Percentiles rank a stretch among this genome's conserved stretches.
Conservation (phyloP, 2,797 vertebrate species). For the Neomorphus geoffroyi region DNA sequence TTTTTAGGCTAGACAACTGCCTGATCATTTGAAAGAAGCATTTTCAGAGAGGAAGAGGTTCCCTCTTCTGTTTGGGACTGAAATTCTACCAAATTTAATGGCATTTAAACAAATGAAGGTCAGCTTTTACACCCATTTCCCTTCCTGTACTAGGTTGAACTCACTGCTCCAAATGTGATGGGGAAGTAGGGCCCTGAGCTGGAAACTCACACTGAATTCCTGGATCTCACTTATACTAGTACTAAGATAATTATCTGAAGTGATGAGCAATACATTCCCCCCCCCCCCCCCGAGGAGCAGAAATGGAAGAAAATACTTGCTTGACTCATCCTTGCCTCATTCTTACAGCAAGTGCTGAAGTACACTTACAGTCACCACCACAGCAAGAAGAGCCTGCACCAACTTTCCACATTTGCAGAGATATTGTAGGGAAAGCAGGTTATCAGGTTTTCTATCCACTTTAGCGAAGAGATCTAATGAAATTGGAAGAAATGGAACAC, state of each 20-base stretch:
- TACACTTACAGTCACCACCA: background rate
- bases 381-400: background rate
- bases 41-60: background rate
- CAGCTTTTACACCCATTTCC: background rate
- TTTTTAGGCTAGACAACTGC: background rate
- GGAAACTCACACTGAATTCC: background rate
- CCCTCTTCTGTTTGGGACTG: background rate
- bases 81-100: background rate
- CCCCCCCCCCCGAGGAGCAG: fast-evolving
- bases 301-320: slow-evolving; percentile 24
- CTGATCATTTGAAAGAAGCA: background rate
- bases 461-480: background rate
- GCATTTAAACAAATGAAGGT: background rate
- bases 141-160: background rate
- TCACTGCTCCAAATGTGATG: background rate
- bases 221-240: background rate
- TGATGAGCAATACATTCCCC: background rate
- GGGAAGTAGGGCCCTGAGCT: background rate
- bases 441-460: background rate
- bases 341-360: background rate
- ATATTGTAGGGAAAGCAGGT: background rate
- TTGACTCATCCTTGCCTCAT: slow-evolving; percentile 18
- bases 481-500: background rate
- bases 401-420: background rate
- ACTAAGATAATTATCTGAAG: background rate